Evolutionary conservation across 2,888 invertebrate species (phyloP).

Genomic region (Tenthredo livida): DNA sequence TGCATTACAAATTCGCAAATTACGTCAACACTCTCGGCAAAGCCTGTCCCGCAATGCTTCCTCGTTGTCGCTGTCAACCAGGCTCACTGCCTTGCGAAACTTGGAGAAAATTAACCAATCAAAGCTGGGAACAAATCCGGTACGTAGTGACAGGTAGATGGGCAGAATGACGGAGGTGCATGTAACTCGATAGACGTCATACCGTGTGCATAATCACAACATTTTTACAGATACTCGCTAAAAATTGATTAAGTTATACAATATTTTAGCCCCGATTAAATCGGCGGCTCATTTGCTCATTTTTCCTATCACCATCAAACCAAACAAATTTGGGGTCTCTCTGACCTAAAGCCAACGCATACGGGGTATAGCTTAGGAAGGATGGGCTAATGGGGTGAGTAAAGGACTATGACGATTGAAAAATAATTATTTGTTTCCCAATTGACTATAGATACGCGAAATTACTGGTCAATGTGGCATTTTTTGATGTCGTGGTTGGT

Average conservation of each 20-base stretch:
- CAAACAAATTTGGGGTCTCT: not conserved
- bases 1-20: slow-evolving; percentile 49
- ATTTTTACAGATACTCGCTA: not conserved
- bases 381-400: too few relatives aligned
- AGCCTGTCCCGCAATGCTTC: slow-evolving; percentile 28
- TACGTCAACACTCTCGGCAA: slow-evolving; percentile 43
- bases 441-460: not conserved
- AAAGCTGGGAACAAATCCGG: slow-evolving; percentile 12
- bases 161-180: slow-evolving; percentile 13
- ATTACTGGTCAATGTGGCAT: not conserved
- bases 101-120: slow-evolving; percentile 47
- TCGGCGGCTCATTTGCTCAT: not conserved
- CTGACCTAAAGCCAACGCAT: too few relatives aligned
- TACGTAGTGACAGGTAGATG: slow-evolving; percentile 1
- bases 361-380: too few relatives aligned
- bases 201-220: slow-evolving; percentile 4
- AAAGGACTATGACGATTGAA: not conserved
- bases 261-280: not conserved
- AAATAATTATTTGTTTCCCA: not conserved
- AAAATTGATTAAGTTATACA: not conserved
- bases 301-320: not conserved
- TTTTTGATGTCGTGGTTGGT: not conserved
- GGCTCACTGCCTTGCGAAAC: not conserved
- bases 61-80: slow-evolving; percentile 34
- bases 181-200: not conserved